These are phyloP conservation scores for Chaetodon trifascialis DNA, from an alignment of 2,113 vertebrate genomes.

Conservation along the genomic window DNA sequence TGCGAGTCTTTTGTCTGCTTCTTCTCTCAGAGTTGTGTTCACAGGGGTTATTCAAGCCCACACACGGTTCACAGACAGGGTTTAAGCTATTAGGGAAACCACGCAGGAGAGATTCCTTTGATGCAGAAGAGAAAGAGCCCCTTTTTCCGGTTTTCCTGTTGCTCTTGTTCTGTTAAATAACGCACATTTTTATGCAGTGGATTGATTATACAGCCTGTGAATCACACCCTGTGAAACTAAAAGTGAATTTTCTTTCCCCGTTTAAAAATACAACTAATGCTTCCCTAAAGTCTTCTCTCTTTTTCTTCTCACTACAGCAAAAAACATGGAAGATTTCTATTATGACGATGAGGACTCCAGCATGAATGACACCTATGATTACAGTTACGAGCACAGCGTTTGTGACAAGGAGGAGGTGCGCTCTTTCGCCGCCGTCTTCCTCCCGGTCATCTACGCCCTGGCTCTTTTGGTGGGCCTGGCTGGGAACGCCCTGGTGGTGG, in stretches of 20 bases:
- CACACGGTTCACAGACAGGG: conserved; percentile 25
- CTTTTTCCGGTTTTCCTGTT: conserved; percentile 20
- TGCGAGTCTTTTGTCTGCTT: neutral
- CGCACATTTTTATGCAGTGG: neutral
- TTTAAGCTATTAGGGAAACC: conserved; percentile 53
- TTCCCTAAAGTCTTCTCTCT: neutral
- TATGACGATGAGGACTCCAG: conserved; percentile 57
- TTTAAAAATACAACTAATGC: neutral
- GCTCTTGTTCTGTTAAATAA: neutral
- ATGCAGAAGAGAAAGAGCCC: conserved; percentile 20
- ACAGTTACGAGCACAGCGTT: conserved; percentile 85
- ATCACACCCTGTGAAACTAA: neutral
- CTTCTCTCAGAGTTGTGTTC: neutral
- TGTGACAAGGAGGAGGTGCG: conserved; percentile 91
- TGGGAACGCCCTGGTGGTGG: conserved; percentile 90
- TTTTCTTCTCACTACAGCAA: conserved; percentile 28
- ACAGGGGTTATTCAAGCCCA: conserved; percentile 18
- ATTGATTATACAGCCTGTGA: neutral
- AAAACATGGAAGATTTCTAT: conserved; percentile 80
- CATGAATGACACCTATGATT: conserved; percentile 77
- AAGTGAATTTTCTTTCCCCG: neutral
- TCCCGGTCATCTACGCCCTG: conserved; percentile 89
- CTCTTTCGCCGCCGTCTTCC: conserved; percentile 88
- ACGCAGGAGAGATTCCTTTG: conserved; percentile 50
- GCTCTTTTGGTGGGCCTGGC: conserved; percentile 89